phyloP scores from a whole-genome alignment of 2,797 vertebrate species.

The Neoniphon sammara region DNA sequence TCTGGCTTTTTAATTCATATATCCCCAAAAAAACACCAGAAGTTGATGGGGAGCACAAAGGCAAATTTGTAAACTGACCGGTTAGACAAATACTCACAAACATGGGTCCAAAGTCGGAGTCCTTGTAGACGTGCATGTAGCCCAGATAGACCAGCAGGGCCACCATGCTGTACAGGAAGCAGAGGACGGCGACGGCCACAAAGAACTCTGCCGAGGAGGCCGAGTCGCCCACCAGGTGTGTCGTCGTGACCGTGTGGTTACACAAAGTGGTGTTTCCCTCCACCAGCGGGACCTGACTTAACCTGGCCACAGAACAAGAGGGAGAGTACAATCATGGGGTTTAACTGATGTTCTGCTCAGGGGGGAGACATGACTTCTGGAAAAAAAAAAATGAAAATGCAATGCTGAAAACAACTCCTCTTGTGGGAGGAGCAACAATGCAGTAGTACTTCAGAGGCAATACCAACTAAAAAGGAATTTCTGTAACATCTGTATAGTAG shows the following conservation, averaged over 20 bases:
- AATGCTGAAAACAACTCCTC: too few species aligned
- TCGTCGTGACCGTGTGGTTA: slow-evolving; percentile 70
- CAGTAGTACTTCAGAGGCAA: not conserved
- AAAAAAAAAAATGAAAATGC: too few species aligned
- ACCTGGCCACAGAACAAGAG: slow-evolving; percentile 61
- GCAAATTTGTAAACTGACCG: not conserved
- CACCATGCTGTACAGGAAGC: slow-evolving; percentile 92
- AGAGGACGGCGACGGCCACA: slow-evolving; percentile 90
- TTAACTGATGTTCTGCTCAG: too few species aligned
- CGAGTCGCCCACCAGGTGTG: slow-evolving; percentile 89
- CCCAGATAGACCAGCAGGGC: slow-evolving; percentile 91
- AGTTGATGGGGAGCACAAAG: too few species aligned
- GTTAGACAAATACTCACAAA: slow-evolving; percentile 83
- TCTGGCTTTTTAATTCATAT: too few species aligned
- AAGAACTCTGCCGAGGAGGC: slow-evolving; percentile 92
- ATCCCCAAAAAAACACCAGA: too few species aligned
- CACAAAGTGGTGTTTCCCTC: slow-evolving; percentile 76
- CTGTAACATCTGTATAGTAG: too few species aligned
- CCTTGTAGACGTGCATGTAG: slow-evolving; percentile 92
- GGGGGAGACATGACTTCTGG: too few species aligned
- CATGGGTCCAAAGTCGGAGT: slow-evolving; percentile 90
- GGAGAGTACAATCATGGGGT: not conserved
- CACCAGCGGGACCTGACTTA: slow-evolving; percentile 75
- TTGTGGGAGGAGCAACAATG: not conserved
- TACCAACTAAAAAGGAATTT: too few species aligned